Conservation (phyloP, 2,888 invertebrate genomes). For the Cantharis lateralis region DNA sequence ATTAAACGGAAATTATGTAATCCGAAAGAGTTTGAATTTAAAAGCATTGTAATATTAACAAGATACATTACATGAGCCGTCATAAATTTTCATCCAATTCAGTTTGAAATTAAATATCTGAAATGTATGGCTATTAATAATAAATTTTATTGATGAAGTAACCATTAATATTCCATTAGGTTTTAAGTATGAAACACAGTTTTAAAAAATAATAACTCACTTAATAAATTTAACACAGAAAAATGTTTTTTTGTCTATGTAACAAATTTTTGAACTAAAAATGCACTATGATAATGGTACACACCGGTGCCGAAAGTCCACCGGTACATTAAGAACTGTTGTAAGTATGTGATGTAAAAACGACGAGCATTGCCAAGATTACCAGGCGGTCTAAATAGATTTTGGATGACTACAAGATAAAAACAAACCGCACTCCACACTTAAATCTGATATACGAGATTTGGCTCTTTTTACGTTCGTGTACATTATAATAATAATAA, state of each 20-base stretch:
- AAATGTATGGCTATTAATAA: neutral
- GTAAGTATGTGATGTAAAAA: conserved; percentile 28
- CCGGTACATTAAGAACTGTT: conserved; percentile 27
- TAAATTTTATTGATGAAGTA: neutral
- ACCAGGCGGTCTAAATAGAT: conserved; percentile 27
- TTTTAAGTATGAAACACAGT: neutral
- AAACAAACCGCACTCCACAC: conserved; percentile 15
- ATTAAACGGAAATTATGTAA: conserved; percentile 12
- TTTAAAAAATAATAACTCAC: conserved; percentile 14
- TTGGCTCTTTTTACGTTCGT: conserved; percentile 11
- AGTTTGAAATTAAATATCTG: neutral
- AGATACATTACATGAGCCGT: neutral
- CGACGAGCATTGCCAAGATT: conserved; percentile 21
- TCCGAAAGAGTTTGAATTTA: conserved; percentile 2
- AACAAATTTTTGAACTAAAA: conserved; percentile 18
- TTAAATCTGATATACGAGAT: conserved; percentile 21
- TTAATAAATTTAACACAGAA: conserved; percentile 10
- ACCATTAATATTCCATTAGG: neutral
- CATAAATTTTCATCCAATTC: neutral
- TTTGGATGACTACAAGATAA: conserved; percentile 23
- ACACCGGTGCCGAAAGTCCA: conserved; percentile 17
- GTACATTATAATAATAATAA: neutral
- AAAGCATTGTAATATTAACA: conserved; percentile 5
- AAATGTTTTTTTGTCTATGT: neutral
- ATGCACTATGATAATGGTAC: neutral